Percentiles rank a stretch among this genome's conserved stretches.
Evolutionary conservation across 2,797 vertebrate genomes (phyloP).

Genomic region (Meda fulgida): DNA sequence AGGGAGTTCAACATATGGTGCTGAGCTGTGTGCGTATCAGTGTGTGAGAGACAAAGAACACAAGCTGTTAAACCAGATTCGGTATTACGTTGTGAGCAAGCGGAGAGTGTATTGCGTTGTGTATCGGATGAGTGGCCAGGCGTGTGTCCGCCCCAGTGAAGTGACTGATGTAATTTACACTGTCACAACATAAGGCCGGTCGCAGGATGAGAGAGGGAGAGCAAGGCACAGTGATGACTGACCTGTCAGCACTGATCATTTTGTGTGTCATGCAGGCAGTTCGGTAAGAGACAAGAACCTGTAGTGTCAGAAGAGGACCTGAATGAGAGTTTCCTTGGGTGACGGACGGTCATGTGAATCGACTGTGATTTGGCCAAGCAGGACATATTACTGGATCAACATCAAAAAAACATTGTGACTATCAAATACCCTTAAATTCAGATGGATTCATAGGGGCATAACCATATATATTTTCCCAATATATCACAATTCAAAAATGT

Average conservation of each 20-base stretch:
- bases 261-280: slow-evolving; percentile 7
- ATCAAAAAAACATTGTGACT: neutral
- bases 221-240: slow-evolving; percentile 46
- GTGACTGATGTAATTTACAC: slow-evolving; percentile 55
- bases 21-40: slow-evolving; percentile 21
- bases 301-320: slow-evolving; percentile 25
- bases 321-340: slow-evolving; percentile 2
- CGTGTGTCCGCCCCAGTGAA: slow-evolving; percentile 41
- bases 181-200: slow-evolving; percentile 50
- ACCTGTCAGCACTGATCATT: slow-evolving; percentile 47
- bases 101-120: slow-evolving; percentile 12
- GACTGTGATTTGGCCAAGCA: neutral
- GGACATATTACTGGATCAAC: neutral
- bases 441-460: neutral
- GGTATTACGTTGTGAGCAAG: slow-evolving; percentile 8
- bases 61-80: slow-evolving; percentile 5
- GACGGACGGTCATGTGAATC: neutral
- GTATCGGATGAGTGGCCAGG: slow-evolving; percentile 27
- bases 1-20: slow-evolving; percentile 58
- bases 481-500: neutral
- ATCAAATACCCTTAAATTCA: neutral
- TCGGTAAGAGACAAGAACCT: slow-evolving; percentile 23
- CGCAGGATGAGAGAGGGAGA: slow-evolving; percentile 25
- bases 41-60: neutral
- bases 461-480: neutral